These are phyloP conservation scores for Agrenia bidenticulata DNA, from an alignment of 2,888 invertebrate species.

Conservation along the genomic window DNA sequence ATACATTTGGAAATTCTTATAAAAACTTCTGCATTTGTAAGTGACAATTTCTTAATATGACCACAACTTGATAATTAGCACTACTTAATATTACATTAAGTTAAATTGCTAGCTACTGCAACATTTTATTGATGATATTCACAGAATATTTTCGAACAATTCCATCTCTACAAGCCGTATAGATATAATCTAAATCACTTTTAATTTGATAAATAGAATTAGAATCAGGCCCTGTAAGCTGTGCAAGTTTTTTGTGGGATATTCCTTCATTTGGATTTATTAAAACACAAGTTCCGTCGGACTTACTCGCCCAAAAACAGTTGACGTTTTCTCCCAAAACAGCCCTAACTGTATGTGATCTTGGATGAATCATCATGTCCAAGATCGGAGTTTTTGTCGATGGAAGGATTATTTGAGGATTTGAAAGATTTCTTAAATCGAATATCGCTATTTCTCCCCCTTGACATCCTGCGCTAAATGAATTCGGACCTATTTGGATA, in stretches of 20 bases:
- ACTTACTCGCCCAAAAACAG: conserved; percentile 48
- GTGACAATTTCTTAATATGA: too few relatives aligned
- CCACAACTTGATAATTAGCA: too few relatives aligned
- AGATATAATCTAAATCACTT: conserved; percentile 63
- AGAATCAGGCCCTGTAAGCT: conserved; percentile 70
- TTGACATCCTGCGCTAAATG: conserved; percentile 63
- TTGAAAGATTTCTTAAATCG: conserved; percentile 40
- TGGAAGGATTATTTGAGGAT: conserved; percentile 31
- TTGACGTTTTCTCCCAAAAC: conserved; percentile 32
- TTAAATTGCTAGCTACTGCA: too few relatives aligned
- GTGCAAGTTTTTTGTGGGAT: conserved; percentile 51
- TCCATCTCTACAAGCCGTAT: conserved; percentile 67
- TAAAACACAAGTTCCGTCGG: conserved; percentile 45
- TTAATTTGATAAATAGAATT: conserved; percentile 68
- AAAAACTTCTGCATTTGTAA: too few relatives aligned
- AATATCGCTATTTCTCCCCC: conserved; percentile 56
- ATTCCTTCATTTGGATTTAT: conserved; percentile 40
- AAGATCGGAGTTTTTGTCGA: conserved; percentile 47
- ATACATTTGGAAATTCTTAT: too few relatives aligned
- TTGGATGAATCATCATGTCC: conserved; percentile 45
- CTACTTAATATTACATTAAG: too few relatives aligned
- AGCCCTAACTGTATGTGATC: conserved; percentile 25
- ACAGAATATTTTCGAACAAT: conserved; percentile 64
- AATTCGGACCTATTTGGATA: conserved; percentile 59
- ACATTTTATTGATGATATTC: conserved; percentile 8